Percentiles rank a stretch among this genome's conserved stretches.
phyloP scores from a whole-genome alignment of 2,113 vertebrate genomes.

The Sander lucioperca region DNA sequence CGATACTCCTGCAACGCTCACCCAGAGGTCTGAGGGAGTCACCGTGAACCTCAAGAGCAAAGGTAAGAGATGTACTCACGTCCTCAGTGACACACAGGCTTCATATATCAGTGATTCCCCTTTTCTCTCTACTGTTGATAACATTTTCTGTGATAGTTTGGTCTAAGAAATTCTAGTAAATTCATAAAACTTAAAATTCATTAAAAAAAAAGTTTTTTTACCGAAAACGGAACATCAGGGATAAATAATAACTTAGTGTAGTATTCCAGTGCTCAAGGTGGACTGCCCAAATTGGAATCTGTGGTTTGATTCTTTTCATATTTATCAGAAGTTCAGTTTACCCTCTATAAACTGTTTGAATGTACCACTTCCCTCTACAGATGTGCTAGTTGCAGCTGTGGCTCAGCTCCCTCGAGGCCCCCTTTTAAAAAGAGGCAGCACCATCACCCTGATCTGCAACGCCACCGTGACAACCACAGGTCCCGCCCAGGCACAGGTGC shows the following conservation, averaged over 20 bases:
- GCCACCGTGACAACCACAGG: conserved; percentile 83
- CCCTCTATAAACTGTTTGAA: too few species aligned
- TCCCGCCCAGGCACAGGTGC: conserved; percentile 81
- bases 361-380: conserved; percentile 66
- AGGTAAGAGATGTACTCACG: conserved; percentile 77
- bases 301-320: not conserved
- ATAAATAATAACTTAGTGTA: not conserved
- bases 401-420: conserved; percentile 81
- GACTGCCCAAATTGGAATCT: not conserved
- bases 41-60: conserved; percentile 87
- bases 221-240: not conserved
- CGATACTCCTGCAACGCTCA: conserved; percentile 82
- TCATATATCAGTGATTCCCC: not conserved
- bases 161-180: not conserved
- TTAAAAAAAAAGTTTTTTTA: too few species aligned
- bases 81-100: not conserved
- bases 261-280: not conserved
- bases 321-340: not conserved
- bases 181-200: not conserved
- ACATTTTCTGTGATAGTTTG: conserved; percentile 3
- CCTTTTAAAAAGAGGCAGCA: conserved; percentile 86
- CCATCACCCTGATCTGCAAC: conserved; percentile 88
- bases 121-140: not conserved
- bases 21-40: conserved; percentile 85
- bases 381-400: conserved; percentile 81